A percentile compares a stretch with the other conserved stretches of the same genome.
These are phyloP conservation scores for Nestor notabilis DNA, from an alignment of 2,113 vertebrate species.

Conservation along the genomic window DNA sequence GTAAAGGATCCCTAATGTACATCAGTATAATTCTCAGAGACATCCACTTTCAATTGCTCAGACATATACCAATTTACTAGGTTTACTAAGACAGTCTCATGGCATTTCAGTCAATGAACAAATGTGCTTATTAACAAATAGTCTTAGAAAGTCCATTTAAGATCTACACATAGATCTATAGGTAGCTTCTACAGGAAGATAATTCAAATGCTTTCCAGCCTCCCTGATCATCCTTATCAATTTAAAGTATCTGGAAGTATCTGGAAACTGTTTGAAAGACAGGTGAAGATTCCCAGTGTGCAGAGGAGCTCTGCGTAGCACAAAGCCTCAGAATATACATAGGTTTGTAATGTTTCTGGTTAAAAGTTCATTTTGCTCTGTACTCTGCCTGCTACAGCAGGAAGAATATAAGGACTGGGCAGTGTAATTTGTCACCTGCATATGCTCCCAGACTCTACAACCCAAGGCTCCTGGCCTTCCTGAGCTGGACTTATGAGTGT, in stretches of 20 bases:
- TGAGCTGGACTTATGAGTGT: background rate
- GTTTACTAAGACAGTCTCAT: background rate
- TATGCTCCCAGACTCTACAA: background rate
- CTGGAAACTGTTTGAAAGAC: background rate
- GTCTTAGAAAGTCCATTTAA: background rate
- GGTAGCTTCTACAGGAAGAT: background rate
- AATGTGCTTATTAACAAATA: background rate
- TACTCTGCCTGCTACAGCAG: background rate
- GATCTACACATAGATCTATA: background rate
- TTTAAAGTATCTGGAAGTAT: background rate
- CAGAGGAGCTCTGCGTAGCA: background rate
- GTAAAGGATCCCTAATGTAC: background rate
- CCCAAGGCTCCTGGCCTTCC: background rate
- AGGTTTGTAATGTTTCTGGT: background rate
- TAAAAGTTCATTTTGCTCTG: background rate
- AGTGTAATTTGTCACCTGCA: background rate
- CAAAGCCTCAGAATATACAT: background rate
- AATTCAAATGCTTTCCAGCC: background rate
- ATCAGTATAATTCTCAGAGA: background rate
- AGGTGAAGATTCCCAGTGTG: background rate
- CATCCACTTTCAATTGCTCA: background rate
- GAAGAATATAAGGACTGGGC: background rate
- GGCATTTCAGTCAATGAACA: background rate
- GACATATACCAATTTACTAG: background rate
- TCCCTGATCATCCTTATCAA: background rate